Conservation (phyloP, 2,113 vertebrate species). For the Ivindomyrus marchei region DNA sequence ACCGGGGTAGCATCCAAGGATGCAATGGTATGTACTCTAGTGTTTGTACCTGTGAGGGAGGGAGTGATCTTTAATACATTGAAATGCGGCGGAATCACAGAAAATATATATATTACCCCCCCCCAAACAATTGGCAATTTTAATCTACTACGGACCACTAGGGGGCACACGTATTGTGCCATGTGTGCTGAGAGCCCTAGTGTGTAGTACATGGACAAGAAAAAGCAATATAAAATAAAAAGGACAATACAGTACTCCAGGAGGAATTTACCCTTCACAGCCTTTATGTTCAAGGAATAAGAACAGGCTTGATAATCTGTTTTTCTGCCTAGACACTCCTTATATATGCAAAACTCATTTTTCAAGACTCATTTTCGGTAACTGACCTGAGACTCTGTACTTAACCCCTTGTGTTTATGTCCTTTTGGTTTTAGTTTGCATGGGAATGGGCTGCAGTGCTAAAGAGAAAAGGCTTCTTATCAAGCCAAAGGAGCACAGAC, state of each 20-base stretch:
- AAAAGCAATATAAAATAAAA: background rate
- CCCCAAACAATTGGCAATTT: background rate
- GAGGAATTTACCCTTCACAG: background rate
- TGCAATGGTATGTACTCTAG: background rate
- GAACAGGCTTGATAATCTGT: background rate
- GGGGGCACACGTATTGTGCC: background rate
- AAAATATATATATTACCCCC: background rate
- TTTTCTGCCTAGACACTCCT: background rate
- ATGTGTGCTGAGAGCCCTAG: background rate
- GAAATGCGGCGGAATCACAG: background rate
- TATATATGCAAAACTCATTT: background rate
- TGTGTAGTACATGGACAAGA: background rate
- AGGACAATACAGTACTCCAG: background rate
- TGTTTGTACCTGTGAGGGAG: background rate
- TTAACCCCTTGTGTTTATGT: background rate
- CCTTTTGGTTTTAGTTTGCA: background rate
- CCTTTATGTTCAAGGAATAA: background rate
- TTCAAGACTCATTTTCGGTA: background rate
- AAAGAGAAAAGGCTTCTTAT: background rate
- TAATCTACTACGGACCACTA: background rate
- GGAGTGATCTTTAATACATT: background rate
- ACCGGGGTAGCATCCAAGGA: background rate
- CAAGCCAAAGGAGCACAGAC: background rate
- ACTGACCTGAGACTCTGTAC: background rate
- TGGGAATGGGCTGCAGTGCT: background rate